Percentiles rank a stretch among this genome's conserved stretches.
Conservation (phyloP, 2,797 vertebrate species). For the Oreortyx pictus region DNA sequence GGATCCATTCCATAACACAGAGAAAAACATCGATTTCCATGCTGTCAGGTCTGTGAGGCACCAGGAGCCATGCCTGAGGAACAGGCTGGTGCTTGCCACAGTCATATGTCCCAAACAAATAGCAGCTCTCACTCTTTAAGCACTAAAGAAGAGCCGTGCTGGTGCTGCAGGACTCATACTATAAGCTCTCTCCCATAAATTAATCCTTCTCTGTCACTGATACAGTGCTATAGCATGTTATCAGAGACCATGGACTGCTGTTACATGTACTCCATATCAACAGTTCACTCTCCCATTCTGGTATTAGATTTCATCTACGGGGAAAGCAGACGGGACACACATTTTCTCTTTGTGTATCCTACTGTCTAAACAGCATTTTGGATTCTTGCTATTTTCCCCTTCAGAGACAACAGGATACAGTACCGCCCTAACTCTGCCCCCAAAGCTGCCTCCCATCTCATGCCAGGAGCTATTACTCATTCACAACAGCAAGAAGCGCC, state of each 20-base stretch:
- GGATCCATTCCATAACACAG: neutral
- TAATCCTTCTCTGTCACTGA: neutral
- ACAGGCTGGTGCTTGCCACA: neutral
- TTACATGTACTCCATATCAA: neutral
- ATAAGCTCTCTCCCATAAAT: neutral
- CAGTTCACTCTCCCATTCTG: neutral
- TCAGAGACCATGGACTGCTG: neutral
- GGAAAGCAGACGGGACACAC: fast-evolving
- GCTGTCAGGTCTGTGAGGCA: neutral
- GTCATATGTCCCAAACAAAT: neutral
- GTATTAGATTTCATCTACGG: neutral
- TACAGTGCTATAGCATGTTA: neutral
- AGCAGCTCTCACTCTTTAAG: neutral
- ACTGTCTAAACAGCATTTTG: neutral
- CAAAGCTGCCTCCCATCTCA: neutral
- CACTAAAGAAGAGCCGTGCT: neutral
- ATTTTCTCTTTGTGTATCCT: neutral
- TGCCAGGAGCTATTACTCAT: neutral
- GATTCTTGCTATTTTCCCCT: neutral
- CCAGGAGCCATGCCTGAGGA: neutral
- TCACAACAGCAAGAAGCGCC: neutral
- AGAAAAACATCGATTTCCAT: neutral
- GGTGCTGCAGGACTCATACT: neutral
- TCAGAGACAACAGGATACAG: neutral
- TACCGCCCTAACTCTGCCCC: neutral